Evolutionary conservation across 1,140 invertebrate species (phyloP).

Genomic region (Drosophila novamexicana): DNA sequence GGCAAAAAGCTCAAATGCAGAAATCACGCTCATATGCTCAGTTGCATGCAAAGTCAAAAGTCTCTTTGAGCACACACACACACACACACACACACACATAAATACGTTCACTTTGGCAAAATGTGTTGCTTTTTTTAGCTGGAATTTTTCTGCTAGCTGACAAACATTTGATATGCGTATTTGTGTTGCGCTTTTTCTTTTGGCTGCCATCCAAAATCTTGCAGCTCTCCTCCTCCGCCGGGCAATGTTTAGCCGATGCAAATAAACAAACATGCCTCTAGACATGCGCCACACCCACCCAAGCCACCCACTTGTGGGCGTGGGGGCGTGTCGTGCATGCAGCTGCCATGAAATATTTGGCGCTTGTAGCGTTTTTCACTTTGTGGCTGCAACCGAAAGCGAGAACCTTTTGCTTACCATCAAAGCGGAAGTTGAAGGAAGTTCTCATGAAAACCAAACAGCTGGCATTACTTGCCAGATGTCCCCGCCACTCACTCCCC

Average conservation of each 20-base stretch:
- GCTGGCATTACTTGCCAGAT: slow-evolving; percentile 24
- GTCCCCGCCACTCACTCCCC: background rate
- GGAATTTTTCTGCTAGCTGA: slow-evolving; percentile 35
- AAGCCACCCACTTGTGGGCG: slow-evolving; percentile 15
- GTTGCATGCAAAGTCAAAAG: slow-evolving; percentile 80
- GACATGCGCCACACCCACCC: slow-evolving; percentile 15
- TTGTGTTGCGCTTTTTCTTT: slow-evolving; percentile 75
- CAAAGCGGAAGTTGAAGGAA: slow-evolving; percentile 49
- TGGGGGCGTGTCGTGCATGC: slow-evolving; percentile 28
- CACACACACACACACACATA: slow-evolving; percentile 24
- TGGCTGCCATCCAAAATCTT: slow-evolving; percentile 63
- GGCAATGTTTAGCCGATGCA: slow-evolving; percentile 67
- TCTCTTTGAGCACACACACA: slow-evolving; percentile 60
- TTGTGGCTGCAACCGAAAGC: slow-evolving; percentile 45
- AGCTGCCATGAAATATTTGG: slow-evolving; percentile 74
- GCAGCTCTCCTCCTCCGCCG: slow-evolving; percentile 10
- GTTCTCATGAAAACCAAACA: slow-evolving; percentile 51
- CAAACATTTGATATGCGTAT: slow-evolving; percentile 79
- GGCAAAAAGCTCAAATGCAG: slow-evolving; percentile 71
- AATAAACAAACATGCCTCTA: slow-evolving; percentile 62
- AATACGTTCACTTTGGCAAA: slow-evolving; percentile 21
- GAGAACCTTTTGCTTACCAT: slow-evolving; percentile 26
- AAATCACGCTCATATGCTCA: slow-evolving; percentile 83
- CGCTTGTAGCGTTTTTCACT: slow-evolving; percentile 71
- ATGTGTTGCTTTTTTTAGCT: slow-evolving; percentile 21